phyloP scores from a whole-genome alignment of 2,888 invertebrate species.

The Campoplex capitator region DNA sequence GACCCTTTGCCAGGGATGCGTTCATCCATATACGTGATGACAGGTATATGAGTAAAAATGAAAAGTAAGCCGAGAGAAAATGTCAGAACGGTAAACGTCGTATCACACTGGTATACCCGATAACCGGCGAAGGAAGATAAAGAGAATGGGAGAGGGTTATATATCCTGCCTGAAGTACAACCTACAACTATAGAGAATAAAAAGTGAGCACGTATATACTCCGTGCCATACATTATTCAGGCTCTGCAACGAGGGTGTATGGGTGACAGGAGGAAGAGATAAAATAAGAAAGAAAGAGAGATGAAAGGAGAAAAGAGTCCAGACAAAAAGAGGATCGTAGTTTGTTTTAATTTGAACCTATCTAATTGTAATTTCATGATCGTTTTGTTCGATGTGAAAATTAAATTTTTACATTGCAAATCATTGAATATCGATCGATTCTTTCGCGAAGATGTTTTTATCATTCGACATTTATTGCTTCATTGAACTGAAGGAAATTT shows the following conservation, averaged over 20 bases:
- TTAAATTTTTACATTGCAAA: not conserved
- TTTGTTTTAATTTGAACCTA: not conserved
- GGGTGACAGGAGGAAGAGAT: not conserved
- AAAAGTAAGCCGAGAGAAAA: slow-evolving; percentile 43
- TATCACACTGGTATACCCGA: slow-evolving; percentile 61
- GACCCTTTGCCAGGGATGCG: not conserved
- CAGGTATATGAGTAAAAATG: slow-evolving; percentile 41
- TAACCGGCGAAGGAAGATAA: slow-evolving; percentile 49
- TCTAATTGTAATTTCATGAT: not conserved
- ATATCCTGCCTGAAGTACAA: slow-evolving; percentile 29
- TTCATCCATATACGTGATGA: slow-evolving; percentile 16
- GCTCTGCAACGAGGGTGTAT: slow-evolving; percentile 14
- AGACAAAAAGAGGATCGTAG: not conserved
- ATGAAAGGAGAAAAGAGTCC: not conserved
- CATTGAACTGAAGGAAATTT: not conserved
- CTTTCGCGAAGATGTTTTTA: too few species aligned
- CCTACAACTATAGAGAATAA: not conserved
- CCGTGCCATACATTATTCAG: slow-evolving; percentile 58
- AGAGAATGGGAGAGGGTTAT: slow-evolving; percentile 31
- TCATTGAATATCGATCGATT: too few species aligned
- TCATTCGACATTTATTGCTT: not conserved
- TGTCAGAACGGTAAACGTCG: slow-evolving; percentile 56
- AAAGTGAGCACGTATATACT: slow-evolving; percentile 30
- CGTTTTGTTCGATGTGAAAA: not conserved
- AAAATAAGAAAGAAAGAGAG: not conserved